Base-by-base conservation (phyloP, 2,113 vertebrate genomes). In the Scortum barcoo region DNA sequence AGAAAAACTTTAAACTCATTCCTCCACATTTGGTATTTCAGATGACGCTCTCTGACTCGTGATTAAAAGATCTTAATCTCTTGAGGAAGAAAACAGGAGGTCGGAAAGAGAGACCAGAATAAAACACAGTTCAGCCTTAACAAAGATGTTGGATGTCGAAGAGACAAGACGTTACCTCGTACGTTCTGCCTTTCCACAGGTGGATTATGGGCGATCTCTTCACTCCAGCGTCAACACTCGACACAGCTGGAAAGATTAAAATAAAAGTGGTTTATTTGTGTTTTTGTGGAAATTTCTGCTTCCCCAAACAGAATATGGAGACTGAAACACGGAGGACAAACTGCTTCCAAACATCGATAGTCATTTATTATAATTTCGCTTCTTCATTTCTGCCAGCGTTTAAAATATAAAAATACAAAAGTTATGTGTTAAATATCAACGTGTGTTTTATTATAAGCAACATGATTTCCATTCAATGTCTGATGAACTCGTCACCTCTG, bases 151-250 rank as follows among this genome's bases (percentile, higher is more conserved):
- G 20, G 20, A 33, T 24, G 48, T 51, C 17, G 12, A 20, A 0
- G 22, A 8, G n/a, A 40, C 22, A 17, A 12, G 60, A 26, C 17
- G 28, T 78, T 79, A 93, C 93, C 91, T 93, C 84, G 30, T 80
- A 88, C 0, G 48, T 82, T 90, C 88, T 50, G 65, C 82, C 88
- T 76, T 91, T 91, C 88, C 89, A 93, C 62, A 93, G 86, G 9
- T 90, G 87, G 30, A 93, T 57, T 42, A 90, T 88, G 1, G 91
- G 89, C 0, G 90, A 91, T 8, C 87, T 70, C 70, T 88, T 90
- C 53, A 92, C 89, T 67, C 72, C 88, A 0, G 57, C 19, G 4
- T 85, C 84, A 22, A 68, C 38, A 12, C 51, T 9, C 7, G 50
- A 2, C 10, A 53, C 48, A 33, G 28, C 88, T 92, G 54, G 8